These are phyloP conservation scores for Dendroctonus valens DNA, from an alignment of 1,140 invertebrate species.

Conservation along the genomic window DNA sequence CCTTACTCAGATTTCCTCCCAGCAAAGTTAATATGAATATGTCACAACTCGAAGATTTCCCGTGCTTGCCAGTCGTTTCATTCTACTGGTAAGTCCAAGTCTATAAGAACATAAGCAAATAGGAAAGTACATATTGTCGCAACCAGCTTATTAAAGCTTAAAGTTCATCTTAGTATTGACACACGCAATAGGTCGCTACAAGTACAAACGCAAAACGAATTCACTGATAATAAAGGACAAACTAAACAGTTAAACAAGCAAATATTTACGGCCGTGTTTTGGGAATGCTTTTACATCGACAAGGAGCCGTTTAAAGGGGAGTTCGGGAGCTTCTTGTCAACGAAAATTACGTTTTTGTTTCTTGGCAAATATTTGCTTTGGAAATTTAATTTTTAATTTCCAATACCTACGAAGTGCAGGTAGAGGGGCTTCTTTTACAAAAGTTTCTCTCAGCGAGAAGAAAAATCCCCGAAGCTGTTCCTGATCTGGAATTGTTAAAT, in stretches of 20 bases:
- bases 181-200: too few relatives aligned
- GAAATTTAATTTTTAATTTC: constrained; percentile 10
- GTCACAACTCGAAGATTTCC: too few relatives aligned
- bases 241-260: constrained; percentile 7
- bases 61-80: too few relatives aligned
- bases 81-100: too few relatives aligned
- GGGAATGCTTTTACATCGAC: constrained; percentile 10
- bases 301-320: constrained; percentile 2
- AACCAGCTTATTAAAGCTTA: too few relatives aligned
- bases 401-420: constrained; percentile 87
- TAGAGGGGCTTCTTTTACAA: constrained; percentile 66
- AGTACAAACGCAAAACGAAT: constrained; percentile 4
- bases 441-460: too few relatives aligned
- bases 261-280: constrained; percentile 9
- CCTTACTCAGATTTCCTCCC: too few relatives aligned
- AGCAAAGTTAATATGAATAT: too few relatives aligned
- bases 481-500: too few relatives aligned
- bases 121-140: too few relatives aligned
- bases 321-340: neutral
- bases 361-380: neutral
- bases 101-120: too few relatives aligned
- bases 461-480: neutral
- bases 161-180: too few relatives aligned
- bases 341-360: constrained; percentile 8
- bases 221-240: constrained; percentile 10